Percentiles rank a stretch among this genome's conserved stretches.
phyloP scores from a whole-genome alignment of 1,140 invertebrate species.

The Pararge aegeria region DNA sequence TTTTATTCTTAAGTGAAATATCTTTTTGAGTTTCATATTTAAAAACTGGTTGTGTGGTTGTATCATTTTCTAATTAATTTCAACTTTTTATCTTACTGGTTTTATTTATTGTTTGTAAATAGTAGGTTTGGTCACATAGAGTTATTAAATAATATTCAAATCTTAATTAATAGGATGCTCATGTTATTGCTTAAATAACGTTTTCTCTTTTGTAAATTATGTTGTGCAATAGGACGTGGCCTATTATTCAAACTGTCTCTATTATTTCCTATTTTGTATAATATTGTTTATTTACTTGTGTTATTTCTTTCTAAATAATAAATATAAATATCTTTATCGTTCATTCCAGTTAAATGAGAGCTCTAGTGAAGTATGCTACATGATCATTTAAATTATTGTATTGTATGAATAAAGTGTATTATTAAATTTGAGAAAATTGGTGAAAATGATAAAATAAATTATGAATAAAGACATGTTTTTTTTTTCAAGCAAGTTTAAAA shows the following conservation, averaged over 20 bases:
- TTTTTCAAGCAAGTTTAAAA: not conserved
- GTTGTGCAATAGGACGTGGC: slow-evolving; percentile 73
- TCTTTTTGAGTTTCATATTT: slow-evolving; percentile 48
- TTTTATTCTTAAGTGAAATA: slow-evolving; percentile 71
- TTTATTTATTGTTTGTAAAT: slow-evolving; percentile 77
- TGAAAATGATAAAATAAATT: slow-evolving; percentile 78
- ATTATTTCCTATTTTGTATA: slow-evolving; percentile 57
- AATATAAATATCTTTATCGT: slow-evolving; percentile 76
- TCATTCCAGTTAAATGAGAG: slow-evolving; percentile 78
- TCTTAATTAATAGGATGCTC: slow-evolving; percentile 25
- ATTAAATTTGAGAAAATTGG: slow-evolving; percentile 76
- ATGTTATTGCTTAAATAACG: slow-evolving; percentile 11
- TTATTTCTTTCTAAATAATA: slow-evolving; percentile 75
- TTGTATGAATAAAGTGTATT: slow-evolving; percentile 76
- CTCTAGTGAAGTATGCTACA: slow-evolving; percentile 70
- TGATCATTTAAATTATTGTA: slow-evolving; percentile 79
- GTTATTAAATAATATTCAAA: slow-evolving; percentile 54
- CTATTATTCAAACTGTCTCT: slow-evolving; percentile 47
- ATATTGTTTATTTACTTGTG: slow-evolving; percentile 71
- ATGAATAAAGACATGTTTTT: slow-evolving; percentile 65
- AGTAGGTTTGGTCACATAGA: slow-evolving; percentile 42
- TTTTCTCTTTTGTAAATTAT: slow-evolving; percentile 38
- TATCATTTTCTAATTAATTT: slow-evolving; percentile 42
- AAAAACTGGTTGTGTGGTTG: slow-evolving; percentile 41
- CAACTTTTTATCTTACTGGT: slow-evolving; percentile 48